Percentiles rank a stretch among this genome's conserved stretches.
Conservation (phyloP, 2,888 invertebrate species). For the Ctenicera cuprea region DNA sequence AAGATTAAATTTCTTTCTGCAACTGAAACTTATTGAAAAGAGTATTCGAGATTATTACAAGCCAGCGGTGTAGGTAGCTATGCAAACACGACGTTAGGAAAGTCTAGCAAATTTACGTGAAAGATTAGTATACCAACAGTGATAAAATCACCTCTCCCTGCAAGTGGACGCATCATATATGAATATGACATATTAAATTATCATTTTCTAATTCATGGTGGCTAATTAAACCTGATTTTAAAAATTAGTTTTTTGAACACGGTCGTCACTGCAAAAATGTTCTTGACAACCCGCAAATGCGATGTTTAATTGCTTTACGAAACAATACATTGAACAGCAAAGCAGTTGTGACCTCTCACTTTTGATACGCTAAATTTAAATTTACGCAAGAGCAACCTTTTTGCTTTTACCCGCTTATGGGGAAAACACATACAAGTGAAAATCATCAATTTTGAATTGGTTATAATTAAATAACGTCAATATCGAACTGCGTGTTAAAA, state of each 20-base stretch:
- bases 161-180: no score
- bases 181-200: no score
- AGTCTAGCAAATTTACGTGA: no score
- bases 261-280: background rate
- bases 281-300: background rate
- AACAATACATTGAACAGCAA: background rate
- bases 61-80: no score
- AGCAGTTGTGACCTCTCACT: conserved; percentile 2
- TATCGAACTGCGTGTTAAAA: background rate
- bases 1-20: background rate
- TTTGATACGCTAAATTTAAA: conserved; percentile 1
- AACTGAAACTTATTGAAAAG: no score
- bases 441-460: conserved; percentile 22
- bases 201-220: no score
- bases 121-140: no score
- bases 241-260: background rate
- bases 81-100: no score
- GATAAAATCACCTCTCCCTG: no score
- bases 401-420: background rate
- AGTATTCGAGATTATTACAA: background rate
- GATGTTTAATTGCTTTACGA: conserved; percentile 2
- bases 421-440: background rate
- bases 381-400: background rate
- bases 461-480: background rate
- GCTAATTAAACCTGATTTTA: no score